phyloP scores from a whole-genome alignment of 35 echinoderm and acorn worm species.

The Apostichopus japonicus region DNA sequence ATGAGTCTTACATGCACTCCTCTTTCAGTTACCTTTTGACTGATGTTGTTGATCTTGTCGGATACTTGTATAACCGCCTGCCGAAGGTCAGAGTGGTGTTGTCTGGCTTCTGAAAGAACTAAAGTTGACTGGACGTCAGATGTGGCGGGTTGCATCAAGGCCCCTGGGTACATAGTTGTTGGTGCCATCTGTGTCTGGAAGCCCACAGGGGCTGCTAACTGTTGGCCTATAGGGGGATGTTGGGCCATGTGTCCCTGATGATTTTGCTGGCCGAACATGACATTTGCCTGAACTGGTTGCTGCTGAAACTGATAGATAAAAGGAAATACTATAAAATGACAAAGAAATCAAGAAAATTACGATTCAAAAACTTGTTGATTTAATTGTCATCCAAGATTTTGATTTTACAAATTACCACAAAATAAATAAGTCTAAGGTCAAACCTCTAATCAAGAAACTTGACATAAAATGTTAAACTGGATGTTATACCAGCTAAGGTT shows the following conservation, averaged over 20 bases:
- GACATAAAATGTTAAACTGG: too few relatives aligned
- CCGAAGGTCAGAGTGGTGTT: constrained; percentile 83
- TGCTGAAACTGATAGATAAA: constrained; percentile 18
- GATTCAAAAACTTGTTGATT: too few relatives aligned
- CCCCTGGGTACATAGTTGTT: constrained; percentile 52
- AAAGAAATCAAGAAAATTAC: too few relatives aligned
- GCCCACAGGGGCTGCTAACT: constrained; percentile 29
- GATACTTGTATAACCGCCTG: constrained; percentile 77
- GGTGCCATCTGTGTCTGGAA: constrained; percentile 28
- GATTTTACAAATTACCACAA: too few relatives aligned
- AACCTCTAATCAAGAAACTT: too few relatives aligned
- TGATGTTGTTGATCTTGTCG: constrained; percentile 71
- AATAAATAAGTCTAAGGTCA: too few relatives aligned
- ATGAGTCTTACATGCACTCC: too few relatives aligned
- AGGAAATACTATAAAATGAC: too few relatives aligned
- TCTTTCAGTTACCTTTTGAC: constrained; percentile 64
- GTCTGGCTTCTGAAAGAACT: constrained; percentile 85
- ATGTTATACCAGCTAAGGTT: too few relatives aligned
- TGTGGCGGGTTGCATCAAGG: constrained; percentile 63
- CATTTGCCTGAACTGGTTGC: constrained; percentile 31
- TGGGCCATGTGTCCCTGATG: constrained; percentile 27
- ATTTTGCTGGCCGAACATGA: constrained; percentile 27
- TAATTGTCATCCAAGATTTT: too few relatives aligned
- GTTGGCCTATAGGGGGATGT: constrained; percentile 31
- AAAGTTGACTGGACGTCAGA: constrained; percentile 59